Evolutionary conservation across 2,113 vertebrate genomes (phyloP).

Genomic region (Coptodon bakossiorum): DNA sequence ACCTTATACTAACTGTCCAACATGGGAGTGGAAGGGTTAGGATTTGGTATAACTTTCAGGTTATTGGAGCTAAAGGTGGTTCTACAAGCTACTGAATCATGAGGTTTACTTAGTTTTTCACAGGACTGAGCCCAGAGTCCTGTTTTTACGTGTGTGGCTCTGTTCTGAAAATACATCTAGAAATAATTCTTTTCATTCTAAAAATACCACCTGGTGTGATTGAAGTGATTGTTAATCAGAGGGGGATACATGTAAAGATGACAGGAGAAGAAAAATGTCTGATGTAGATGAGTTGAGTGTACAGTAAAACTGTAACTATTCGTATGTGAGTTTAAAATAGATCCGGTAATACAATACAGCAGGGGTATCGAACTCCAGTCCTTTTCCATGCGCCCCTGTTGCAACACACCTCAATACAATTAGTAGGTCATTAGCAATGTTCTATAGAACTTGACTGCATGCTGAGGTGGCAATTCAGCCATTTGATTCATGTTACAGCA

Average conservation of each 20-base stretch:
- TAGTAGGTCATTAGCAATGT: background rate
- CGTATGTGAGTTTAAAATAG: background rate
- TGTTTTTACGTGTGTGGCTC: background rate
- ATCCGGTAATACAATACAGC: rapidly evolving
- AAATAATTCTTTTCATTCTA: background rate
- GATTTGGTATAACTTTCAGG: background rate
- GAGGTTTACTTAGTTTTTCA: background rate
- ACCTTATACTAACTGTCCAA: background rate
- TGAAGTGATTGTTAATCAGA: background rate
- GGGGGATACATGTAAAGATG: background rate
- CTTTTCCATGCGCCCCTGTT: background rate
- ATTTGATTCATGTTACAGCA: background rate
- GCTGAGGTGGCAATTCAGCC: background rate
- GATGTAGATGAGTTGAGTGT: background rate
- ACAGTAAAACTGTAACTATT: background rate
- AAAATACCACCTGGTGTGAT: background rate
- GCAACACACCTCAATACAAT: background rate
- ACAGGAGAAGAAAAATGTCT: background rate
- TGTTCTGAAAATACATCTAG: background rate
- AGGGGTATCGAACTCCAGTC: rapidly evolving
- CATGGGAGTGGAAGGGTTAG: background rate
- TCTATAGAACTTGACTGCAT: background rate
- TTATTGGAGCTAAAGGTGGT: background rate
- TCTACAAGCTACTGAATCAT: background rate
- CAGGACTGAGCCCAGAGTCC: background rate